A percentile compares a stretch with the other conserved stretches of the same genome.
Evolutionary conservation across 2,113 vertebrate species (phyloP).

Genomic region (Lampris incognitus): DNA sequence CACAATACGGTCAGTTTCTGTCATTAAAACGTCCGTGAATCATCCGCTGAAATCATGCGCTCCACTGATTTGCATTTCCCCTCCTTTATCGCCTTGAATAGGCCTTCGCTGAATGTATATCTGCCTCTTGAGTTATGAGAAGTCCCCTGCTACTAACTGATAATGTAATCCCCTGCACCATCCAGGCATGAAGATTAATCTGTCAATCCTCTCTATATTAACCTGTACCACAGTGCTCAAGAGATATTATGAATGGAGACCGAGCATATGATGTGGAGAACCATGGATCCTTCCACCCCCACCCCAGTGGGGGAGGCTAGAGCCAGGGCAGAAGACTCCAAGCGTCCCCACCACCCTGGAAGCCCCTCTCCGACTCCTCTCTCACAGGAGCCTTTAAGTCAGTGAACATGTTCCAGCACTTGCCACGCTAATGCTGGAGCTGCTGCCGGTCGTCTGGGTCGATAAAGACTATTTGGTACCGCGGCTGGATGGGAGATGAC

Average conservation of each 20-base stretch:
- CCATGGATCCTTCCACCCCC: too few relatives aligned
- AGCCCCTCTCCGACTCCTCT: neutral
- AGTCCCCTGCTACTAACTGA: constrained; percentile 27
- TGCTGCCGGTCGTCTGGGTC: constrained; percentile 2
- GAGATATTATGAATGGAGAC: constrained; percentile 18
- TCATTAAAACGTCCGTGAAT: constrained; percentile 12
- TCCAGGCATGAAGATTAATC: constrained; percentile 47
- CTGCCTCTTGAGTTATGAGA: constrained; percentile 36
- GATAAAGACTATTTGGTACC: constrained; percentile 29
- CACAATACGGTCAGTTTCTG: constrained; percentile 1
- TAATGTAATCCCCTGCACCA: constrained; percentile 40
- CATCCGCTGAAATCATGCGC: constrained; percentile 32
- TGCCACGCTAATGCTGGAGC: neutral
- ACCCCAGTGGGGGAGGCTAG: neutral
- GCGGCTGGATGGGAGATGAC: constrained; percentile 14
- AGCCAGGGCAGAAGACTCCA: constrained; percentile 10
- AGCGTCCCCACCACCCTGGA: neutral
- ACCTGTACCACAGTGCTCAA: constrained; percentile 23
- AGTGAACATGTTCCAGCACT: constrained; percentile 1
- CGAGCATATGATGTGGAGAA: neutral
- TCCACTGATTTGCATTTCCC: constrained; percentile 15
- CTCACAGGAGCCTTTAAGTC: constrained; percentile 26
- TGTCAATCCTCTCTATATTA: constrained; percentile 44
- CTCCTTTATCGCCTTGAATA: constrained; percentile 22
- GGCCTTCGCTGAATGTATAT: constrained; percentile 9